Percentiles rank a stretch among this genome's conserved stretches.
phyloP scores from a whole-genome alignment of 2,888 invertebrate species.

The Pyrrhosoma nymphula region DNA sequence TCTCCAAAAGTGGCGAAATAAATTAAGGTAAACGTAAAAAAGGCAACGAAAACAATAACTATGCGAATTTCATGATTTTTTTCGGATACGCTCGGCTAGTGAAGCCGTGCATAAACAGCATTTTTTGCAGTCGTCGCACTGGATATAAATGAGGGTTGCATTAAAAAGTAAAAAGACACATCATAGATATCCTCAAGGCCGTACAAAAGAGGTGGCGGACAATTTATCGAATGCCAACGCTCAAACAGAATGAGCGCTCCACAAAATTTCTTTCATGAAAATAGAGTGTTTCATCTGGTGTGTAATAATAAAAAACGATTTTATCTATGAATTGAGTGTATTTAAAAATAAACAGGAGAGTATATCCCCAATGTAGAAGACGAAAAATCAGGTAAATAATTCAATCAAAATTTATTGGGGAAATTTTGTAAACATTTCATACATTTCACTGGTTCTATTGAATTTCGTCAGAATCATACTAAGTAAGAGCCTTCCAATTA shows the following conservation, averaged over 20 bases:
- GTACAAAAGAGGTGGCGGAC: background rate
- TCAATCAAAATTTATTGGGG: no score
- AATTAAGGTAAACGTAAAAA: background rate
- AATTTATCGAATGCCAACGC: background rate
- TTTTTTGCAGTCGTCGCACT: background rate
- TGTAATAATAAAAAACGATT: no score
- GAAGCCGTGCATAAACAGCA: background rate
- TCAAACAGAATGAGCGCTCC: background rate
- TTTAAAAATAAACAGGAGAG: no score
- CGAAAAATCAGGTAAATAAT: no score
- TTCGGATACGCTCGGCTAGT: background rate
- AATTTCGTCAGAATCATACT: no score
- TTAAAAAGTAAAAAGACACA: background rate
- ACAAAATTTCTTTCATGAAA: background rate
- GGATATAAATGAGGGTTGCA: background rate
- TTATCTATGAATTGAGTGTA: no score
- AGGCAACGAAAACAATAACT: conserved; percentile 1
- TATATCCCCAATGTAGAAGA: no score
- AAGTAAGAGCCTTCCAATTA: no score
- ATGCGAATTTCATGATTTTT: background rate
- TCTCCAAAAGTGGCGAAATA: background rate
- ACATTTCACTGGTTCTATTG: no score
- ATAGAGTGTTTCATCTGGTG: no score
- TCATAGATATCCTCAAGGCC: background rate
- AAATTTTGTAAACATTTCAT: no score